These are phyloP conservation scores for Mastigias papua DNA, from an alignment of 30 jellyfish, hydroid and myxozoan species.

Conservation along the genomic window DNA sequence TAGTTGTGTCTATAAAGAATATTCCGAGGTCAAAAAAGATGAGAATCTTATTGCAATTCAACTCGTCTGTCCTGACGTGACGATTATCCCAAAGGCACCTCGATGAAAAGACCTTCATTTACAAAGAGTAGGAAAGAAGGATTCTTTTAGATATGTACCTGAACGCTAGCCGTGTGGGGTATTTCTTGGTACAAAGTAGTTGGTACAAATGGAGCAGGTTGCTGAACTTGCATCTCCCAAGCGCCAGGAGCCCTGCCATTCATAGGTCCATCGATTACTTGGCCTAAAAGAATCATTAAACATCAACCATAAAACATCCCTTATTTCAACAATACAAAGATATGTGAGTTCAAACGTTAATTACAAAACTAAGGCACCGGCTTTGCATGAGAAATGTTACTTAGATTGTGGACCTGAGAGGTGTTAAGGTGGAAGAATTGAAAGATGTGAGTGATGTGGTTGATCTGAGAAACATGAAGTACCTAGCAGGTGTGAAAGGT, in stretches of 20 bases:
- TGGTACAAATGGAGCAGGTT: slow-evolving; percentile 75
- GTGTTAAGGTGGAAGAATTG: too few species aligned
- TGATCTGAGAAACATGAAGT: too few species aligned
- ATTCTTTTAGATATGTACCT: slow-evolving; percentile 26
- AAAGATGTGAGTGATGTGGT: too few species aligned
- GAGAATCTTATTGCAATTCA: too few species aligned
- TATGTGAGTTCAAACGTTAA: background rate
- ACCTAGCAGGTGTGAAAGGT: too few species aligned
- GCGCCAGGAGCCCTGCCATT: slow-evolving; percentile 85
- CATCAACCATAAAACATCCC: background rate
- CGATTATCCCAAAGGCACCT: too few species aligned
- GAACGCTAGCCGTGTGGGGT: slow-evolving; percentile 93
- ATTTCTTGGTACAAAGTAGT: slow-evolving; percentile 59
- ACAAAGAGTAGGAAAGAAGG: background rate
- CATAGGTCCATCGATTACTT: slow-evolving; percentile 82
- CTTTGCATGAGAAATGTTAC: too few species aligned
- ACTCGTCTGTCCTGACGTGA: too few species aligned
- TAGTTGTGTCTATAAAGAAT: too few species aligned
- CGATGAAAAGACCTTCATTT: background rate
- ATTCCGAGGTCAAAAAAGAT: too few species aligned
- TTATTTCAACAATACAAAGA: background rate
- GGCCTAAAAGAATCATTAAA: slow-evolving; percentile 18
- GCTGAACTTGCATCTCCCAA: slow-evolving; percentile 74
- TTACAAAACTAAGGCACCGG: too few species aligned
- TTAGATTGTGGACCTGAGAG: too few species aligned